Percentiles rank a stretch among this genome's conserved stretches.
phyloP scores from a whole-genome alignment of 2,888 invertebrate species.

The Nebria salina region DNA sequence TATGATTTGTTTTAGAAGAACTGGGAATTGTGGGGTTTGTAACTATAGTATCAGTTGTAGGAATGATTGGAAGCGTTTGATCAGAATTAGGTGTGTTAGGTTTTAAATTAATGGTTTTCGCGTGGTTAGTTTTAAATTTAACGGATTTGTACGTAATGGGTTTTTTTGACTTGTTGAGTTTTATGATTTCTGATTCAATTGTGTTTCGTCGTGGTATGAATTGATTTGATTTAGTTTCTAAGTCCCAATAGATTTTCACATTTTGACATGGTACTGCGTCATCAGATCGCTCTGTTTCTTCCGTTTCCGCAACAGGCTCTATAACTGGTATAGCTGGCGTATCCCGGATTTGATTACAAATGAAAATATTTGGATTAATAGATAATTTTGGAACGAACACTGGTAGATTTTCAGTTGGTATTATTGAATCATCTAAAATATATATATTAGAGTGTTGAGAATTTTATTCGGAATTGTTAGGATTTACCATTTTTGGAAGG shows the following conservation, averaged over 20 bases:
- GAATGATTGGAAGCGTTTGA: background rate
- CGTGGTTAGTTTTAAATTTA: background rate
- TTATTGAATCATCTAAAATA: background rate
- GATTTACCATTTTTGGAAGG: background rate
- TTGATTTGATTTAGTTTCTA: background rate
- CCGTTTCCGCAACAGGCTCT: background rate
- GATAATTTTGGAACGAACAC: background rate
- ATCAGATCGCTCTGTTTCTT: background rate
- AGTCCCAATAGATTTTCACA: background rate
- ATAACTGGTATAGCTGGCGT: background rate
- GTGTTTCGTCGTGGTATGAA: background rate
- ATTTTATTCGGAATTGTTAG: background rate
- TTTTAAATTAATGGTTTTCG: background rate
- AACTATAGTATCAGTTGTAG: too few species aligned
- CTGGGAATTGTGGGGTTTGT: too few species aligned
- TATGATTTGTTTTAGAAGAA: too few species aligned
- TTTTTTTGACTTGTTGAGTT: background rate
- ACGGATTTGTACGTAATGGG: background rate
- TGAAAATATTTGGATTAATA: background rate
- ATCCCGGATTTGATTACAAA: background rate
- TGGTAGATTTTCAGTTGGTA: background rate
- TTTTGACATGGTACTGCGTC: background rate
- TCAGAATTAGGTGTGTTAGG: background rate
- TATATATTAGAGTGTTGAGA: background rate
- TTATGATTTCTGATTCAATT: background rate